A percentile compares a stretch with the other conserved stretches of the same genome.
These are phyloP conservation scores for Upupa epops DNA, from an alignment of 2,113 vertebrate genomes.

Conservation along the genomic window DNA sequence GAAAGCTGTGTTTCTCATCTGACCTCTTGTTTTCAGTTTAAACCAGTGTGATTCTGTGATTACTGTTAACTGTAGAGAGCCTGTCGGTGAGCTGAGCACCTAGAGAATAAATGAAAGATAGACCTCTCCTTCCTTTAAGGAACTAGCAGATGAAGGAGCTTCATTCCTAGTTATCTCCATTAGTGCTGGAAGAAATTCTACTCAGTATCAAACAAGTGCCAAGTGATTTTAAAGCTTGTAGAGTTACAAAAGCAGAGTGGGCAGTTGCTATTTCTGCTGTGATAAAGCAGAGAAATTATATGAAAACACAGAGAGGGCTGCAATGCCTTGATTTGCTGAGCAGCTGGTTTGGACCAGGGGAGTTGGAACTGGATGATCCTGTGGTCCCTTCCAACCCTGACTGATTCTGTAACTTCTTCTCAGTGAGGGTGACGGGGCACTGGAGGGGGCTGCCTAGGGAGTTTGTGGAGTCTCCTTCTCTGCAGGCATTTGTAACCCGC, in stretches of 20 bases:
- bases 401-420: no score
- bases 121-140: neutral
- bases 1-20: conserved; percentile 28
- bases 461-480: no score
- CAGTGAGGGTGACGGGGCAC: no score
- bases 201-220: neutral
- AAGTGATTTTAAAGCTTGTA: neutral
- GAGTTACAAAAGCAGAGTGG: neutral
- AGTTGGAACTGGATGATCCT: no score
- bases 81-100: neutral
- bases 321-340: no score
- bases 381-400: no score
- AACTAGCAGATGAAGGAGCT: neutral
- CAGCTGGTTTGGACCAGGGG: no score
- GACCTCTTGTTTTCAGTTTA: conserved; percentile 30
- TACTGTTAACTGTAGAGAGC: neutral
- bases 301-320: neutral
- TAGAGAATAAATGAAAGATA: neutral
- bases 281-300: neutral
- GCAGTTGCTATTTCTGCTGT: neutral
- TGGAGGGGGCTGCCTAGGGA: no score
- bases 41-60: neutral
- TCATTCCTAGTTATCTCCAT: neutral
- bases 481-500: no score
- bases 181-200: neutral